These are phyloP conservation scores for Ciconia maguari DNA, from an alignment of 2,113 vertebrate species.

Conservation along the genomic window DNA sequence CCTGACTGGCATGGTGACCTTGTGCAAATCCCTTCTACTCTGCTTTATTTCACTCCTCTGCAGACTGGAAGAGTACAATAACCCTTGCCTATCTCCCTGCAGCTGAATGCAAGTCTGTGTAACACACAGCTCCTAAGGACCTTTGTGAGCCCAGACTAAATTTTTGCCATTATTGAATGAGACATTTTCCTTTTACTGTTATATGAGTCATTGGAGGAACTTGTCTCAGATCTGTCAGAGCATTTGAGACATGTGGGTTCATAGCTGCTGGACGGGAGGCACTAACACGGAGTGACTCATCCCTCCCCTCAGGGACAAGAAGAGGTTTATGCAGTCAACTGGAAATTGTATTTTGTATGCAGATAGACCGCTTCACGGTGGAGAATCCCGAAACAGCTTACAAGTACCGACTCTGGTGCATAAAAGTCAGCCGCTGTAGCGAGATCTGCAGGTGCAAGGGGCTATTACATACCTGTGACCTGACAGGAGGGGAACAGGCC, in stretches of 20 bases:
- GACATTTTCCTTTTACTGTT: neutral
- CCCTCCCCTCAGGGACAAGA: neutral
- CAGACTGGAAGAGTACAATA: neutral
- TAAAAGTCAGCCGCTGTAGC: neutral
- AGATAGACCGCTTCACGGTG: neutral
- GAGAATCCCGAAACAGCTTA: neutral
- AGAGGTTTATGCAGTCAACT: neutral
- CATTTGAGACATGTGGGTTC: neutral
- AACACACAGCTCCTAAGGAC: neutral
- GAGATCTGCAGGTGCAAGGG: neutral
- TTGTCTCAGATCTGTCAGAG: neutral
- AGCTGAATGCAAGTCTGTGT: neutral
- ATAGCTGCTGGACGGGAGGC: neutral
- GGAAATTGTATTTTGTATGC: constrained; percentile 8
- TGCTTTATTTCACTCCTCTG: neutral
- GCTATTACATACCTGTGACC: neutral
- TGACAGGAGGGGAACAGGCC: neutral
- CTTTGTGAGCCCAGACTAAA: neutral
- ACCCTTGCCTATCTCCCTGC: neutral
- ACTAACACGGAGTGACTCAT: neutral
- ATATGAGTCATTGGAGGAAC: neutral
- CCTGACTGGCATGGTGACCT: rapidly evolving
- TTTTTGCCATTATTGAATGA: neutral
- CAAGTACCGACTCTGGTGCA: neutral
- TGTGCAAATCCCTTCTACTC: neutral